Conservation (phyloP, 92 coral and sea anemone genomes). For the Actinernus sp. region DNA sequence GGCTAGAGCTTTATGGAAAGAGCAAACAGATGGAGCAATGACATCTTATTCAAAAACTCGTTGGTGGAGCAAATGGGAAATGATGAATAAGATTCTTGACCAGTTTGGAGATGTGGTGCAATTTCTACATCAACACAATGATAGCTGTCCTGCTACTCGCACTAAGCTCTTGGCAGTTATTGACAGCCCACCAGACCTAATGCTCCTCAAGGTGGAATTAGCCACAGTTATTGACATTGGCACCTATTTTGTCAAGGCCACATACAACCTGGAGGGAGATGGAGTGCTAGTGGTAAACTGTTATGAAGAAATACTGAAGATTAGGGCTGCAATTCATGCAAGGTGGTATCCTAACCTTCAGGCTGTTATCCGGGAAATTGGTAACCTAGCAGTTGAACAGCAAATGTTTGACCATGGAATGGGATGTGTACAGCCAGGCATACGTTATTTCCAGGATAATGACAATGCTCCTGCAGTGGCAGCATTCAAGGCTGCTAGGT, state of each 20-base stretch:
- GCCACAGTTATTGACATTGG: slow-evolving; percentile 13
- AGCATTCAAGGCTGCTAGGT: slow-evolving; percentile 13
- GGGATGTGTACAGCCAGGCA: slow-evolving; percentile 5
- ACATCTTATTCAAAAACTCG: slow-evolving; percentile 1
- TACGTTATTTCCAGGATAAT: not conserved
- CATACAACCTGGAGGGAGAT: slow-evolving; percentile 23
- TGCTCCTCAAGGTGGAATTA: slow-evolving; percentile 4
- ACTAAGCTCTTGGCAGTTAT: slow-evolving; percentile 2
- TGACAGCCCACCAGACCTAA: not conserved
- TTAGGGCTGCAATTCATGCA: not conserved
- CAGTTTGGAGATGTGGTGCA: slow-evolving; percentile 8
- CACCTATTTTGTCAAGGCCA: slow-evolving; percentile 6
- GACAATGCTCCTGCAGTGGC: no score
- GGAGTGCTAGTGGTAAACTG: not conserved
- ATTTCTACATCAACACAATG: not conserved
- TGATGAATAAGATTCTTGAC: not conserved
- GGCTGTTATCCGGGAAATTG: not conserved
- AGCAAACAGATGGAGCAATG: not conserved
- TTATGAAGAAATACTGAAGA: slow-evolving; percentile 9
- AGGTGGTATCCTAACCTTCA: not conserved
- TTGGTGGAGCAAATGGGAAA: slow-evolving; percentile 31
- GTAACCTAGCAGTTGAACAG: not conserved
- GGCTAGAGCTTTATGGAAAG: slow-evolving; percentile 4
- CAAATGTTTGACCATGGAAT: not conserved
- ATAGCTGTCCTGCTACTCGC: not conserved